A percentile compares a stretch with the other conserved stretches of the same genome.
Conservation (phyloP, 2,113 vertebrate species). For the Oostethus manadensis region DNA sequence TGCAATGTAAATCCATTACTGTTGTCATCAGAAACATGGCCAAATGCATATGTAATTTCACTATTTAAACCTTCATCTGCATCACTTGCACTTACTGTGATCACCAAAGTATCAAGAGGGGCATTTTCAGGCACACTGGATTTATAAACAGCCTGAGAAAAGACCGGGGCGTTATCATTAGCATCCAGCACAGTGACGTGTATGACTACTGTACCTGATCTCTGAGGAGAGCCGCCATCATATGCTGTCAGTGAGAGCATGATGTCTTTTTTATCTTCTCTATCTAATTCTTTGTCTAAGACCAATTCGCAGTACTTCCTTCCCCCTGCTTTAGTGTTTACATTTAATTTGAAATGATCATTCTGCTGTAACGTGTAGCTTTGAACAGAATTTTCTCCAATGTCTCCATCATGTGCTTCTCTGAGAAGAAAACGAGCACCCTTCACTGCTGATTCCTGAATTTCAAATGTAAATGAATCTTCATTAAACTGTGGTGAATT, state of each 20-base stretch:
- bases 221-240: conserved; percentile 63
- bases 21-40: conserved; percentile 55
- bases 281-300: conserved; percentile 59
- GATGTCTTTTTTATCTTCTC: conserved; percentile 45
- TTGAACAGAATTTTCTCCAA: conserved; percentile 67
- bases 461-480: conserved; percentile 49
- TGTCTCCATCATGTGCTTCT: conserved; percentile 69
- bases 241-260: conserved; percentile 47
- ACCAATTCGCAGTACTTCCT: conserved; percentile 40
- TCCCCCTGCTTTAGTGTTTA: conserved; percentile 27
- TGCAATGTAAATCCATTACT: conserved; percentile 63
- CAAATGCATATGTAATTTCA: conserved; percentile 71
- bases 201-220: conserved; percentile 56
- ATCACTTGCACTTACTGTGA: conserved; percentile 72
- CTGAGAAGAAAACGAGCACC: conserved; percentile 65
- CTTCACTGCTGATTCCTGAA: conserved; percentile 36
- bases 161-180: conserved; percentile 59
- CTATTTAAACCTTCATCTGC: conserved; percentile 73
- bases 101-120: conserved; percentile 28
- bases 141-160: conserved; percentile 42
- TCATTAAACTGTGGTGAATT: conserved; percentile 66
- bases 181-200: conserved; percentile 53
- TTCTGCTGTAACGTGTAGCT: conserved; percentile 60
- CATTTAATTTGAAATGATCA: conserved; percentile 59
- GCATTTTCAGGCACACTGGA: conserved; percentile 51